Evolutionary conservation across 2,888 invertebrate genomes (phyloP).

Genomic region (Diloba caeruleocephala): DNA sequence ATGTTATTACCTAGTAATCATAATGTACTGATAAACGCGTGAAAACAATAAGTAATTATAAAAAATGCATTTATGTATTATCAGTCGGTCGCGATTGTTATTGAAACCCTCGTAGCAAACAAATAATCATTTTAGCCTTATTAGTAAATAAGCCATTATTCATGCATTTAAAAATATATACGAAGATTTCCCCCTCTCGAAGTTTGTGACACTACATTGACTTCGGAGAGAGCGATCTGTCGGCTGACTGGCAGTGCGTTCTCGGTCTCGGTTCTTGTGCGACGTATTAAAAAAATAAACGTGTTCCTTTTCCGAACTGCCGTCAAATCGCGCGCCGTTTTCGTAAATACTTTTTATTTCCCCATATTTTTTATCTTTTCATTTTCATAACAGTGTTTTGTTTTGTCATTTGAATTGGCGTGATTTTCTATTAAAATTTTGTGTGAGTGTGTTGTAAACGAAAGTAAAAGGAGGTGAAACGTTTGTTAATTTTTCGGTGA

Average conservation of each 20-base stretch:
- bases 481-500: slow-evolving; percentile 73
- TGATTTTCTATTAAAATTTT: slow-evolving; percentile 48
- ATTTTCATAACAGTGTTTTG: slow-evolving; percentile 34
- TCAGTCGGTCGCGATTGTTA: not conserved
- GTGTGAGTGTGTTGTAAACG: slow-evolving; percentile 63
- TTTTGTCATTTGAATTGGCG: slow-evolving; percentile 32
- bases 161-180: slow-evolving; percentile 6
- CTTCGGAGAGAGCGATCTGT: slow-evolving; percentile 79
- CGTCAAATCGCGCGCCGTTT: slow-evolving; percentile 68
- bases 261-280: slow-evolving; percentile 60
- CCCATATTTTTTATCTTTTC: slow-evolving; percentile 25
- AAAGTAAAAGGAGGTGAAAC: slow-evolving; percentile 84
- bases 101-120: not conserved
- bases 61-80: not conserved
- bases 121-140: not conserved
- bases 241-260: slow-evolving; percentile 71
- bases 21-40: too few species aligned
- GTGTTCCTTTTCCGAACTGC: slow-evolving; percentile 64
- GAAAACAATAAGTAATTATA: too few species aligned
- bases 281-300: slow-evolving; percentile 64
- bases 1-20: too few species aligned
- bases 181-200: slow-evolving; percentile 63
- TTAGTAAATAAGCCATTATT: slow-evolving; percentile 11
- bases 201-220: slow-evolving; percentile 62
- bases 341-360: slow-evolving; percentile 41